Evolutionary conservation across 1,140 invertebrate genomes (phyloP).

Genomic region (Paramacrobiotus metropolitanus): DNA sequence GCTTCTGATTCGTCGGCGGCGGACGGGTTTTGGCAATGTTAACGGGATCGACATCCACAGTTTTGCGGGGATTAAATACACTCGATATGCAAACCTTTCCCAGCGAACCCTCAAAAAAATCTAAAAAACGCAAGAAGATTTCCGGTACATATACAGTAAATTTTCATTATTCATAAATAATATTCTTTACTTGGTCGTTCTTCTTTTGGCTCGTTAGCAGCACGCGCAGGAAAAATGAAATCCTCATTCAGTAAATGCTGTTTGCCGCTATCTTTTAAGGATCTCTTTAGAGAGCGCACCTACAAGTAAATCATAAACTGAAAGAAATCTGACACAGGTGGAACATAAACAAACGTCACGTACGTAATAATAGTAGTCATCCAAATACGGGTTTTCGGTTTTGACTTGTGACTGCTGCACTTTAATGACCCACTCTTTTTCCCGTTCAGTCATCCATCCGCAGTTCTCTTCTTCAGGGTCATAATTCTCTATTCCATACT

Average conservation of each 20-base stretch:
- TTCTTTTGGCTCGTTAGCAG: background rate
- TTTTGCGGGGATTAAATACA: background rate
- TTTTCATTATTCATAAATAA: too few relatives aligned
- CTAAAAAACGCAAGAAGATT: background rate
- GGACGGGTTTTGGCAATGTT: background rate
- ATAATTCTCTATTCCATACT: too few relatives aligned
- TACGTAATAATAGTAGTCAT: slow-evolving; percentile 29
- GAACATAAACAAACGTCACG: slow-evolving; percentile 12
- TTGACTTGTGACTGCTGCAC: slow-evolving; percentile 63
- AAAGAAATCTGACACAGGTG: background rate
- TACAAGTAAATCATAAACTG: background rate
- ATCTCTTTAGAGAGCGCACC: background rate
- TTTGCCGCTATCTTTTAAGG: background rate
- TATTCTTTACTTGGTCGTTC: background rate
- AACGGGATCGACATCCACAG: background rate
- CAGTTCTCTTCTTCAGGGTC: slow-evolving; percentile 44
- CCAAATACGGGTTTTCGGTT: slow-evolving; percentile 26
- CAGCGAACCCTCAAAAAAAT: background rate
- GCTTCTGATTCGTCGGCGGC: background rate
- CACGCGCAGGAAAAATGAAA: background rate
- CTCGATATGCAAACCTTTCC: background rate
- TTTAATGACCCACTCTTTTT: slow-evolving; percentile 77
- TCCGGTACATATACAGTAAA: background rate
- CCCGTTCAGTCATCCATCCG: slow-evolving; percentile 63
- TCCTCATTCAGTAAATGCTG: background rate